phyloP scores from a whole-genome alignment of 1,140 invertebrate species.

The Drosophila ambigua region DNA sequence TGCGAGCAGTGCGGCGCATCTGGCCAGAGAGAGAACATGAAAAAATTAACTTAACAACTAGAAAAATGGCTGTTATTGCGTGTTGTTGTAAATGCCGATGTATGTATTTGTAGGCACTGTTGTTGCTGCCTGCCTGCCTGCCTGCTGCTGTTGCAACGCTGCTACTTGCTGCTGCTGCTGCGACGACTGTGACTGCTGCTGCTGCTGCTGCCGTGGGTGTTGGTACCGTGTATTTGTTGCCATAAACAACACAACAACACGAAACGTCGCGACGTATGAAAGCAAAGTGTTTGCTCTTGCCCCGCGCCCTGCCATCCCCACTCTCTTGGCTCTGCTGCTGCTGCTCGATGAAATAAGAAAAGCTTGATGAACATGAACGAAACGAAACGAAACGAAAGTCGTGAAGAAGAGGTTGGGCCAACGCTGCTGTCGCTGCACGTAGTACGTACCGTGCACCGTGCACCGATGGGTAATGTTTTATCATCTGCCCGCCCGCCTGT shows the following conservation, averaged over 20 bases:
- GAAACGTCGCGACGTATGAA: slow-evolving; percentile 48
- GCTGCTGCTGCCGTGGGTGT: slow-evolving; percentile 59
- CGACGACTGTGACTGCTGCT: slow-evolving; percentile 23
- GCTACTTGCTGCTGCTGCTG: slow-evolving; percentile 42
- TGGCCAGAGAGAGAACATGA: slow-evolving; percentile 81
- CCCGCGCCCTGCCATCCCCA: too few relatives aligned
- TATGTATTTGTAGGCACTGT: slow-evolving; percentile 77
- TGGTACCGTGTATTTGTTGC: slow-evolving; percentile 73
- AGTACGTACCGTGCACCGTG: too few relatives aligned
- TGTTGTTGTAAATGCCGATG: slow-evolving; percentile 83
- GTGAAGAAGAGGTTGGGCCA: slow-evolving; percentile 73
- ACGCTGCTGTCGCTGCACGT: slow-evolving; percentile 12
- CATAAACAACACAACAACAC: slow-evolving; percentile 72
- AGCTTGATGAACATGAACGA: slow-evolving; percentile 79
- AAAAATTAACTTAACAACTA: slow-evolving; percentile 84
- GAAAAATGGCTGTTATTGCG: slow-evolving; percentile 84
- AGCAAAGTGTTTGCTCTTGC: slow-evolving; percentile 53
- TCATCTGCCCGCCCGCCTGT: slow-evolving; percentile 18
- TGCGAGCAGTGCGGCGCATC: slow-evolving; percentile 30
- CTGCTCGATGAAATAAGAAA: slow-evolving; percentile 72
- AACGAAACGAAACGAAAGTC: slow-evolving; percentile 40
- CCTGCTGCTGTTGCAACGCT: slow-evolving; percentile 53
- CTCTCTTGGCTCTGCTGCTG: slow-evolving; percentile 26
- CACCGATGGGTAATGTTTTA: slow-evolving; percentile 39
- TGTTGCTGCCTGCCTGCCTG: slow-evolving; percentile 46